Percentiles rank a stretch among this genome's conserved stretches.
These are phyloP conservation scores for Brachionus calyciflorus DNA, from an alignment of 1,140 invertebrate genomes.

Conservation along the genomic window DNA sequence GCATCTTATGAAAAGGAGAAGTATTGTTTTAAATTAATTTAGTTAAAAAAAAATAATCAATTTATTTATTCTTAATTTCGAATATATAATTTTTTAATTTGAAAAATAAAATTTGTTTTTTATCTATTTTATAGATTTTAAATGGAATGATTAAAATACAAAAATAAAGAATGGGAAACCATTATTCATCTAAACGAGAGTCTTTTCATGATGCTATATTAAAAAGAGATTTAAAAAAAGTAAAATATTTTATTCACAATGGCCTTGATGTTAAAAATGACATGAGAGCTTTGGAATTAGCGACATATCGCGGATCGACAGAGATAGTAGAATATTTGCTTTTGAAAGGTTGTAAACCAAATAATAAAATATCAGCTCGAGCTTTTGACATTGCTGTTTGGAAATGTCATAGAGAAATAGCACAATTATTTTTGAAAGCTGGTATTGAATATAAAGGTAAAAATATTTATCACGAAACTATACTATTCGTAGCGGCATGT, in stretches of 20 bases:
- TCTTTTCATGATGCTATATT: background rate
- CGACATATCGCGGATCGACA: background rate
- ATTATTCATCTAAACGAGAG: background rate
- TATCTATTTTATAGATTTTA: background rate
- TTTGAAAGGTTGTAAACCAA: background rate
- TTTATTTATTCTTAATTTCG: too few species aligned
- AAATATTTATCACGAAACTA: conserved; percentile 7
- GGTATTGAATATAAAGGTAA: conserved; percentile 16
- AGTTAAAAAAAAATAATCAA: too few species aligned
- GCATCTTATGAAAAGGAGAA: too few species aligned
- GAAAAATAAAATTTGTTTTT: too few species aligned
- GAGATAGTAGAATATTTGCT: background rate
- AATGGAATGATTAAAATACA: background rate
- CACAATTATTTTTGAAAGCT: conserved; percentile 6
- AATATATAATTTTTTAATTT: too few species aligned
- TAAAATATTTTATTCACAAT: background rate
- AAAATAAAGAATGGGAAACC: background rate
- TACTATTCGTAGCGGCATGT: background rate
- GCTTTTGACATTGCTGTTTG: conserved; percentile 13
- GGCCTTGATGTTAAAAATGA: background rate
- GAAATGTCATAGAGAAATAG: conserved; percentile 37
- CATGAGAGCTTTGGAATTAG: background rate
- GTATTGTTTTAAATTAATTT: too few species aligned
- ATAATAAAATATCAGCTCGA: background rate
- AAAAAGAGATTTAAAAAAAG: background rate